Base-by-base conservation (phyloP, 2,797 vertebrate genomes). In the Anguilla anguilla region DNA sequence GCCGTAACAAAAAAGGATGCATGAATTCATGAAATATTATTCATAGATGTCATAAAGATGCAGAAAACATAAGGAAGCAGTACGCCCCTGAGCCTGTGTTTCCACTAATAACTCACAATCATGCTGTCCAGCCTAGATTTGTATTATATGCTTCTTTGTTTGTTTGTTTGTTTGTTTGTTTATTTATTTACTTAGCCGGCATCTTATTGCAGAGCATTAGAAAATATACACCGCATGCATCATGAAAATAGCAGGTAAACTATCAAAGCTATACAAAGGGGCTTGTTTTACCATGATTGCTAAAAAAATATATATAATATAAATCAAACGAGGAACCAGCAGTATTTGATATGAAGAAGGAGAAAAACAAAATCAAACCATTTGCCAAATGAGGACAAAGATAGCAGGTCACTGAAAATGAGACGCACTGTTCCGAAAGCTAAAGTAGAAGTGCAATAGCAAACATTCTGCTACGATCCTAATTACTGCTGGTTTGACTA, bases 91-190 rank as follows among this genome's bases (percentile, higher is more conserved):
- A 49, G 79, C 51, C 43, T 25, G 17, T 77, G 31, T 82, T 82
- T 49, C 51, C 46, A 49, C 79, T n/a, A 81, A 49, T 49, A 82
- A 82, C 46, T 46, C 77, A 81, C 17, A 25, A 46, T 82, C 43
- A 51, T 82, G 43, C 79, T 82, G 79, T 49, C 72, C 72, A 77
- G 72, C 43, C 79, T 11, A n/a, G 79, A 82, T 49, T 43, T 82
- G 1, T 82, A 51, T 82, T 82, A 82, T 51, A 5, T 79, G 31
- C 35, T 39, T 82, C 6, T 81, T 43, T 81, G 22, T 81, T 81
- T 43, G 13, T 74, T 77, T 43, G 17, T 74, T 77, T 43, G 17
- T 43, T 77, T 77, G 22, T 69, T 69, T 77, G 9, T n/a, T n/a
- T 67, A 67, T 67, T n/a, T 67, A 67, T 67, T 67, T 28, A 82